Conservation (phyloP, 2,797 vertebrate species). For the Philypnodon macrostomus region DNA sequence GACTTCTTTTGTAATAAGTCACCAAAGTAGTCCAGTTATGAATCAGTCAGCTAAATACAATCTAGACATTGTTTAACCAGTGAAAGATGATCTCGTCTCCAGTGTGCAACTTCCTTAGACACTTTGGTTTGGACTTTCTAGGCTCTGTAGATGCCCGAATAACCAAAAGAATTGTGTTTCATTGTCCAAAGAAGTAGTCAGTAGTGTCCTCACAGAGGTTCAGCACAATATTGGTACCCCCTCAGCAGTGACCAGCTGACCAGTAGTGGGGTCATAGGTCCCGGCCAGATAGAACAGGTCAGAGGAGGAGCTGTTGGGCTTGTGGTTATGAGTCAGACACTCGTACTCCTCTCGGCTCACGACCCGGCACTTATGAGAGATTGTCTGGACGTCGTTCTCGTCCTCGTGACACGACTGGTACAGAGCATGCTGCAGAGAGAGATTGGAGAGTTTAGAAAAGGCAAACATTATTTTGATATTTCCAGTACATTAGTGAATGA, state of each 20-base stretch:
- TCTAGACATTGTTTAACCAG: slow-evolving; percentile 44
- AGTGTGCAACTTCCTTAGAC: slow-evolving; percentile 65
- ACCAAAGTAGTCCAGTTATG: slow-evolving; percentile 37
- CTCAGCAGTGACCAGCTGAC: slow-evolving; percentile 93
- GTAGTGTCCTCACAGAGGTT: slow-evolving; percentile 72
- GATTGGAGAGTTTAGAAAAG: slow-evolving; percentile 8
- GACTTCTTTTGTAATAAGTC: slow-evolving; percentile 35
- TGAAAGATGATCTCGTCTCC: slow-evolving; percentile 53
- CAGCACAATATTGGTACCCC: slow-evolving; percentile 94
- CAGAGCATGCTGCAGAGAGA: slow-evolving; percentile 82
- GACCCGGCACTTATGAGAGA: slow-evolving; percentile 98
- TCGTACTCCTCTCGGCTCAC: slow-evolving; percentile 94
- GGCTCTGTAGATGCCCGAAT: slow-evolving; percentile 29
- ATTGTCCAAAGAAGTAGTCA: slow-evolving; percentile 57
- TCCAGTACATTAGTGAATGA: no score
- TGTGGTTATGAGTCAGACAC: slow-evolving; percentile 90
- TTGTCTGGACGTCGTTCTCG: slow-evolving; percentile 98
- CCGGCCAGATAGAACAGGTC: slow-evolving; percentile 98
- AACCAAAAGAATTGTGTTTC: slow-evolving; percentile 37
- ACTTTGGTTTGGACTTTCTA: slow-evolving; percentile 48
- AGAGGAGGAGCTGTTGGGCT: slow-evolving; percentile 81
- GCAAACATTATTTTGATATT: no score
- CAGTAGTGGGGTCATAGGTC: slow-evolving; percentile 94
- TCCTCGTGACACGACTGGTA: slow-evolving; percentile 98
- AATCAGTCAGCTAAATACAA: slow-evolving; percentile 46